phyloP scores from a whole-genome alignment of 2,113 vertebrate genomes.

The human region DNA sequence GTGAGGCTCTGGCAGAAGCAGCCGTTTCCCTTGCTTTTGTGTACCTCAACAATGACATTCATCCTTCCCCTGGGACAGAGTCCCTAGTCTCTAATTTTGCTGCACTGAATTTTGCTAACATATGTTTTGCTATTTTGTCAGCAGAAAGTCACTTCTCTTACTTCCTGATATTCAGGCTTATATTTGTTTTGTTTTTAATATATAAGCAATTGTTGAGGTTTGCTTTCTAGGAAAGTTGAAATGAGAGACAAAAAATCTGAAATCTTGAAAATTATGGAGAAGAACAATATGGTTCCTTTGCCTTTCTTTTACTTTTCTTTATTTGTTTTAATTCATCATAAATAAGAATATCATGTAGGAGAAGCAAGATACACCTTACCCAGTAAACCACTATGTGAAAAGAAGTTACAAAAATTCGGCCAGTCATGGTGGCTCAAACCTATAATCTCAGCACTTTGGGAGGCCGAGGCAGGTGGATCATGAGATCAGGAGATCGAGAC shows the following conservation, averaged over 20 bases:
- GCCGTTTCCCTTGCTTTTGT: no score
- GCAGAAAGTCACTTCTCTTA: not conserved
- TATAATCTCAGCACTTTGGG: no score
- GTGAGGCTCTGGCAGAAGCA: not conserved
- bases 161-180: not conserved
- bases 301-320: not conserved
- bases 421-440: no score
- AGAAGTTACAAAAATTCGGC: not conserved
- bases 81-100: fast-evolving
- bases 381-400: not conserved
- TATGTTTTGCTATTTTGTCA: not conserved
- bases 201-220: not conserved
- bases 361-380: not conserved
- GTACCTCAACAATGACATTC: not conserved
- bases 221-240: not conserved
- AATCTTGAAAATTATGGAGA: not conserved
- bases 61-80: not conserved
- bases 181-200: not conserved
- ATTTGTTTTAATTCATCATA: not conserved
- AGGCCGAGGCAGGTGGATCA: no score
- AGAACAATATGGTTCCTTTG: not conserved
- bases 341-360: not conserved
- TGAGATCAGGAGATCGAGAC: no score
- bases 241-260: not conserved
- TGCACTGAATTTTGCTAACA: not conserved